These are phyloP conservation scores for Brassicogethes aeneus DNA, from an alignment of 2,888 invertebrate species.

Conservation along the genomic window DNA sequence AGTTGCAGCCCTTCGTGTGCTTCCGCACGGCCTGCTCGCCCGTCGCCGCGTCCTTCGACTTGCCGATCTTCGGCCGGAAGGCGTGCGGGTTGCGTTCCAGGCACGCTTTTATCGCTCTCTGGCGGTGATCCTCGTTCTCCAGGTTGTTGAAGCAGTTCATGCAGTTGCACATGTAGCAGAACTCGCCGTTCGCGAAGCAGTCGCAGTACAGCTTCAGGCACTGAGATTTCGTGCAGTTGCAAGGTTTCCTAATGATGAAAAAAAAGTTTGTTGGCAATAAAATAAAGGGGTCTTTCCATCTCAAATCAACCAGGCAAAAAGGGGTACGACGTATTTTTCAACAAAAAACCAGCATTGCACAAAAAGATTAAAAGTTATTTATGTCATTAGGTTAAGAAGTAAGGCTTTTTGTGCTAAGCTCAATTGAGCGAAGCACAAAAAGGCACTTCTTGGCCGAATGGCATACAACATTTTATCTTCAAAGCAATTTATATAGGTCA, in stretches of 20 bases:
- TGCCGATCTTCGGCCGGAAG: slow-evolving; percentile 97
- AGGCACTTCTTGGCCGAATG: too few species aligned
- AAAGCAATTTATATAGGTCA: too few species aligned
- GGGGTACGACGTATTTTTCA: too few species aligned
- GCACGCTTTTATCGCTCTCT: slow-evolving; percentile 86
- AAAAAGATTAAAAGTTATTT: too few species aligned
- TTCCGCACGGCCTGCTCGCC: slow-evolving; percentile 69
- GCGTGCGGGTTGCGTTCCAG: slow-evolving; percentile 96
- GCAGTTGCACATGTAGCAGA: slow-evolving; percentile 97
- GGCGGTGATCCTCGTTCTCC: slow-evolving; percentile 88
- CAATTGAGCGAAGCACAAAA: too few species aligned
- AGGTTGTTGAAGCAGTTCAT: slow-evolving; percentile 95
- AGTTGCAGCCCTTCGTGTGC: slow-evolving; percentile 98
- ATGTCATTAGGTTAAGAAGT: too few species aligned
- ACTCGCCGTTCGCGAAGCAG: slow-evolving; percentile 99
- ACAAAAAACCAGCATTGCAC: too few species aligned
- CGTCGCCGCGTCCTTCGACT: slow-evolving; percentile 58
- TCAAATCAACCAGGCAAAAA: too few species aligned
- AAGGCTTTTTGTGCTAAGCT: too few species aligned
- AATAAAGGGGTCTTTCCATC: too few species aligned
- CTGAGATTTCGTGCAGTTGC: slow-evolving; percentile 98
- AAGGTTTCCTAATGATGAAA: slow-evolving; percentile 88
- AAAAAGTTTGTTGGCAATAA: too few species aligned
- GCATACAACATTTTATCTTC: too few species aligned
- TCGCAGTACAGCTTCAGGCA: slow-evolving; percentile 98